Conservation (phyloP, 2,113 vertebrate genomes). For the Motacilla alba region DNA sequence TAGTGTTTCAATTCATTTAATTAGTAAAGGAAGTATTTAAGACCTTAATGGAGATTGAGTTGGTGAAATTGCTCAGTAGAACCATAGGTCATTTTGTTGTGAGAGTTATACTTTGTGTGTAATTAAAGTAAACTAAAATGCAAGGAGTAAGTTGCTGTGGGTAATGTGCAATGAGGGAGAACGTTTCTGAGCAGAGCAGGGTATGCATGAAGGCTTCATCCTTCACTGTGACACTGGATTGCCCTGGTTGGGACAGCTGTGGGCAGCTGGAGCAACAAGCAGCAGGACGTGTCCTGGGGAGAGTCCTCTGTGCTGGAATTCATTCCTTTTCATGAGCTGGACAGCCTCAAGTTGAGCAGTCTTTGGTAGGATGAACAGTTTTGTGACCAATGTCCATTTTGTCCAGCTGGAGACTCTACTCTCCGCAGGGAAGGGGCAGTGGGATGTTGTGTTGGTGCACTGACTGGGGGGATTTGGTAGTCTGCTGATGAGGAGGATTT, state of each 20-base stretch:
- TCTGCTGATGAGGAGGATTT: neutral
- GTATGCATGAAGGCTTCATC: rapidly evolving
- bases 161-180: conserved; percentile 33
- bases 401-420: neutral
- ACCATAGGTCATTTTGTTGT: conserved; percentile 75
- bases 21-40: conserved; percentile 96
- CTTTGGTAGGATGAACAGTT: neutral
- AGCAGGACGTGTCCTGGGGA: neutral
- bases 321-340: neutral
- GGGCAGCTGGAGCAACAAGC: neutral
- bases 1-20: conserved; percentile 90
- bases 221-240: rapidly evolving
- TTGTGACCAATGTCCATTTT: rapidly evolving
- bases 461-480: neutral
- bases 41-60: conserved; percentile 92
- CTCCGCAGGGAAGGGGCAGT: rapidly evolving
- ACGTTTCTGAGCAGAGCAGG: neutral
- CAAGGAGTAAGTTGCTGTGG: conserved; percentile 74
- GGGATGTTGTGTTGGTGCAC: neutral
- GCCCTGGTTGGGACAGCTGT: neutral
- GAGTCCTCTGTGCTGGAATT: neutral
- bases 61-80: conserved; percentile 87
- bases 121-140: conserved; percentile 79
- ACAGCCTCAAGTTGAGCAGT: neutral
- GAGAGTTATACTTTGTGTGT: conserved; percentile 74